Conservation (phyloP, 53 echinoderm and acorn worm species). For the Patiria pectinifera region DNA sequence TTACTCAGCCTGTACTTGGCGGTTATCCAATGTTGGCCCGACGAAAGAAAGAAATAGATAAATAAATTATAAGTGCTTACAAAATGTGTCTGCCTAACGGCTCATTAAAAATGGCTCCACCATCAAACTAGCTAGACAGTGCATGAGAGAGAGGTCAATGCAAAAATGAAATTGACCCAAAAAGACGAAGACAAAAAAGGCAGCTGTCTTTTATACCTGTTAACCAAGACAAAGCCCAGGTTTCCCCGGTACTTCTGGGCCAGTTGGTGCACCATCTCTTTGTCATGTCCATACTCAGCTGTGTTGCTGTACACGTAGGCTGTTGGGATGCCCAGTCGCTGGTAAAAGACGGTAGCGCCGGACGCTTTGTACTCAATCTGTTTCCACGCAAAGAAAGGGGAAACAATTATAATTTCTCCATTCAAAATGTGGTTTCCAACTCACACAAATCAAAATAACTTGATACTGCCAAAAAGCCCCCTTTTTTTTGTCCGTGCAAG, state of each 20-base stretch:
- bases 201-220: slow-evolving; percentile 51
- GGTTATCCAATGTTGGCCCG: no score
- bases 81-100: no score
- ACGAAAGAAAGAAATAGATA: no score
- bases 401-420: neutral
- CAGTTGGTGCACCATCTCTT: slow-evolving; percentile 27
- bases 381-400: neutral
- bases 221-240: slow-evolving; percentile 71
- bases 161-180: no score
- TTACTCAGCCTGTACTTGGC: no score
- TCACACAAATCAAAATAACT: no score
- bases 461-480: no score
- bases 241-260: slow-evolving; percentile 63
- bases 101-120: no score
- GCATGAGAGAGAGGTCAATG: no score
- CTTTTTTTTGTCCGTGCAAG: neutral
- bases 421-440: neutral
- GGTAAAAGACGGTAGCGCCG: slow-evolving; percentile 33
- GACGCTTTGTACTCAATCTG: slow-evolving; percentile 46
- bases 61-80: no score
- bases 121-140: no score
- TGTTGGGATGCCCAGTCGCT: slow-evolving; percentile 66
- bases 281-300: slow-evolving; percentile 32
- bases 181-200: neutral
- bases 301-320: slow-evolving; percentile 62